Base-by-base conservation (phyloP, 2,113 vertebrate genomes). In the Cyanoramphus novaezelandiae region DNA sequence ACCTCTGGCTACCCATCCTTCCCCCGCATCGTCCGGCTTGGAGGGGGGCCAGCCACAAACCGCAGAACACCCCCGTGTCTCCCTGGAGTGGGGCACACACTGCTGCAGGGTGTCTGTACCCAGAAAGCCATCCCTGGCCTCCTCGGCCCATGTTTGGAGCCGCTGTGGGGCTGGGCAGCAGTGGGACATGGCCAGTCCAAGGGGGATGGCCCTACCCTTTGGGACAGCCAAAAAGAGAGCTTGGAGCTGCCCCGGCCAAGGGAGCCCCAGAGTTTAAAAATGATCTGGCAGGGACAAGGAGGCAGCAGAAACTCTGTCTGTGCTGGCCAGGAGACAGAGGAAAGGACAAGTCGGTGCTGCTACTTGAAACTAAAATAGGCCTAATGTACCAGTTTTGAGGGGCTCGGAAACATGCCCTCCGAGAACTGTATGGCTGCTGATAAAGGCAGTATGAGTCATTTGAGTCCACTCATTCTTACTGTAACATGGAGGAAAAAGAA, bases 1-100 rank as follows among this genome's bases (percentile, higher is more conserved):
- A 82, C 49, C 91, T 95, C 78, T 63, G 84, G 18, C 55, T 81
- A 31, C 43, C 50, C 6, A 0, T 24, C 52, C 65, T 87, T 68
- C 52, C 82, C 74, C 39, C 13, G 1, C 10, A 0, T 21, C 13
- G 31, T 43, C 53, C 0, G 0, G 5, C 3, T 0, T 0, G 1
- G 23, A 49, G 7, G 1, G 7, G 23, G n/a, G 41, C 63, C 28
- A 3, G 49, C 60, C 29, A 10, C 49, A 88, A 69, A 37, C 31
- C 9, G 2, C 24, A 1, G 17, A 3, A 0, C 3, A 1, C 50
- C 64, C 76, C 57, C 39, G 1, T 3, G 1, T 37, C 67, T 69
- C 74, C 41, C 91, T n/a, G 37, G 59, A 57, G 65, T 6, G 13
- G 13, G 23, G 11, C 41, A 72, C 25, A 3, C 13, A 3, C 18